A percentile compares a stretch with the other conserved stretches of the same genome.
These are phyloP conservation scores for Homarus gammarus DNA, from an alignment of 2,888 invertebrate genomes.

Conservation along the genomic window DNA sequence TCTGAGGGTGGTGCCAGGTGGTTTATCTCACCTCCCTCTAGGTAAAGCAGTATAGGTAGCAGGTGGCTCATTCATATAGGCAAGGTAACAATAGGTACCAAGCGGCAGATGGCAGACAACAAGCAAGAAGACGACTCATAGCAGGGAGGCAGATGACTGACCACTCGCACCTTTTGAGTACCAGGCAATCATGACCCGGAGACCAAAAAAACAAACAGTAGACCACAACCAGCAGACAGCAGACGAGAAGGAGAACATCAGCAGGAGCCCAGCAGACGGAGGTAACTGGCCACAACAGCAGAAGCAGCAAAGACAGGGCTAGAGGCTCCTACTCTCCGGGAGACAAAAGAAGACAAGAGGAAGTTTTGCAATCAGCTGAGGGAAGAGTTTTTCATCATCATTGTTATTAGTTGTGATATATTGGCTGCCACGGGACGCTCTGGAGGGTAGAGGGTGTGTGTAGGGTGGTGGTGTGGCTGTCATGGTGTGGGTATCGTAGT, in stretches of 20 bases:
- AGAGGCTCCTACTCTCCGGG: background rate
- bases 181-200: background rate
- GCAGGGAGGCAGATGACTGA: background rate
- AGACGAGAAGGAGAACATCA: background rate
- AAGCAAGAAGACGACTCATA: background rate
- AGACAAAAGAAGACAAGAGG: background rate
- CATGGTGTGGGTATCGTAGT: too few relatives aligned
- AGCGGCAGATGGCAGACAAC: too few relatives aligned
- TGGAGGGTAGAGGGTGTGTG: too few relatives aligned
- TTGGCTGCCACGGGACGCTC: background rate
- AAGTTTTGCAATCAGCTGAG: background rate
- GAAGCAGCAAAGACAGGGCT: background rate
- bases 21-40: too few relatives aligned
- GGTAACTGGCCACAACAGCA: too few relatives aligned
- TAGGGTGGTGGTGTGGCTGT: too few relatives aligned
- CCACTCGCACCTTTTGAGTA: too few relatives aligned
- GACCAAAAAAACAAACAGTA: background rate
- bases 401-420: conserved; percentile 4
- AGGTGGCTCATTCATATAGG: too few relatives aligned
- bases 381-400: background rate
- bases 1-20: too few relatives aligned
- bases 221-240: background rate
- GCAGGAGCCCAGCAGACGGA: background rate
- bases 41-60: too few relatives aligned
- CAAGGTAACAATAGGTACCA: too few relatives aligned